Conservation (phyloP, 2,113 vertebrate genomes). For the Seriola quinqueradiata region DNA sequence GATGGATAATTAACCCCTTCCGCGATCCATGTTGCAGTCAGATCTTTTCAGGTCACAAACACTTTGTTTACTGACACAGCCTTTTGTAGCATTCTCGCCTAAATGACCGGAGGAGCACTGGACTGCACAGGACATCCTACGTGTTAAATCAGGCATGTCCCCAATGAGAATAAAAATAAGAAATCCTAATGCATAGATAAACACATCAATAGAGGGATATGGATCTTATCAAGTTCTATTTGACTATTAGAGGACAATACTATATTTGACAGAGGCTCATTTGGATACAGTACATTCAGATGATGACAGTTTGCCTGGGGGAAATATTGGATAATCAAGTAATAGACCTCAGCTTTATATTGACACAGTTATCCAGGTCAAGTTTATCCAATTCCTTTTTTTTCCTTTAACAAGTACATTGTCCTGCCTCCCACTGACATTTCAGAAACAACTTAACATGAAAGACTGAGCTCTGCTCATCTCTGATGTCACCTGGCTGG, state of each 20-base stretch:
- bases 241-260: constrained; percentile 15
- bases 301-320: constrained; percentile 8
- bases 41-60: constrained; percentile 48
- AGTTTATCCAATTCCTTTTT: neutral
- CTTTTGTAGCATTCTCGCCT: constrained; percentile 24
- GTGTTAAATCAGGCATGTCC: constrained; percentile 24
- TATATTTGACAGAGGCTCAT: neutral
- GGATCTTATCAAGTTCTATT: constrained; percentile 15
- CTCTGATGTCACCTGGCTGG: neutral
- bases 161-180: neutral
- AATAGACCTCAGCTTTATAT: constrained; percentile 12
- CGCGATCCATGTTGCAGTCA: constrained; percentile 13
- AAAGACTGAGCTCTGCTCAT: neutral
- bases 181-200: constrained; percentile 11
- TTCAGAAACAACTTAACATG: neutral
- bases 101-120: constrained; percentile 12
- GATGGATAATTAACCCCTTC: constrained; percentile 50
- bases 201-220: constrained; percentile 9
- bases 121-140: neutral
- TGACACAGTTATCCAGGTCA: constrained; percentile 14
- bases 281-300: constrained; percentile 13
- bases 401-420: neutral
- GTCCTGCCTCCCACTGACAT: neutral
- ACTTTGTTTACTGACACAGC: constrained; percentile 48
- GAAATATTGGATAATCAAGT: constrained; percentile 42